Evolutionary conservation across 2,113 vertebrate genomes (phyloP).

Genomic region (Talpa occidentalis): DNA sequence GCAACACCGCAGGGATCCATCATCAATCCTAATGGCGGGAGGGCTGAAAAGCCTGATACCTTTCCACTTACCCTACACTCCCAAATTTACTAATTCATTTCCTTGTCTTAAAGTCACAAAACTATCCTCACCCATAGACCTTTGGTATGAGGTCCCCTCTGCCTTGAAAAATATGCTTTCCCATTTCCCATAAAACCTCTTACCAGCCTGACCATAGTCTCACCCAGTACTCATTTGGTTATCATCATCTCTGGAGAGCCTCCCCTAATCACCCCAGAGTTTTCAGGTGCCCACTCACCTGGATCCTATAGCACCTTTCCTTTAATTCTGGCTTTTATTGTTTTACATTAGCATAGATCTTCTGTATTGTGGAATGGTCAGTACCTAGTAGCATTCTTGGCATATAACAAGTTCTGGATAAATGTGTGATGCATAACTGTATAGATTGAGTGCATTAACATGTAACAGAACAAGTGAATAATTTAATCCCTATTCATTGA

Average conservation of each 20-base stretch:
- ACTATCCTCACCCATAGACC: background rate
- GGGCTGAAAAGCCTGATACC: too few relatives aligned
- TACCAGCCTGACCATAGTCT: background rate
- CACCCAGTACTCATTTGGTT: background rate
- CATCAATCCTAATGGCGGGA: too few relatives aligned
- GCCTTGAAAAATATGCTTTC: background rate
- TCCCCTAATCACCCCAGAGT: background rate
- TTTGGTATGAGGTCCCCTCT: background rate
- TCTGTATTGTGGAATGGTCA: background rate
- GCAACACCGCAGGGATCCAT: too few relatives aligned
- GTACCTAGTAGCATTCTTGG: background rate
- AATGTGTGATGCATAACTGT: background rate
- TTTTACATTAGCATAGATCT: background rate
- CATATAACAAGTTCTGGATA: background rate
- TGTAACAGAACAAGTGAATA: background rate
- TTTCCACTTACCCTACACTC: too few relatives aligned
- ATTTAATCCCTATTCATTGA: slow-evolving; percentile 16
- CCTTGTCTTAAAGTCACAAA: background rate
- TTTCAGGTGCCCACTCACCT: fast-evolving
- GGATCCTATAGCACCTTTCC: background rate
- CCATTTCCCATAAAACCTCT: background rate
- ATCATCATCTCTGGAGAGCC: background rate
- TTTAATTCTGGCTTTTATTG: background rate
- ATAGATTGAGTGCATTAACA: background rate
- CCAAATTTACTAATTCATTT: background rate